Conservation (phyloP, 2,113 vertebrate genomes). For the Setophaga coronata region DNA sequence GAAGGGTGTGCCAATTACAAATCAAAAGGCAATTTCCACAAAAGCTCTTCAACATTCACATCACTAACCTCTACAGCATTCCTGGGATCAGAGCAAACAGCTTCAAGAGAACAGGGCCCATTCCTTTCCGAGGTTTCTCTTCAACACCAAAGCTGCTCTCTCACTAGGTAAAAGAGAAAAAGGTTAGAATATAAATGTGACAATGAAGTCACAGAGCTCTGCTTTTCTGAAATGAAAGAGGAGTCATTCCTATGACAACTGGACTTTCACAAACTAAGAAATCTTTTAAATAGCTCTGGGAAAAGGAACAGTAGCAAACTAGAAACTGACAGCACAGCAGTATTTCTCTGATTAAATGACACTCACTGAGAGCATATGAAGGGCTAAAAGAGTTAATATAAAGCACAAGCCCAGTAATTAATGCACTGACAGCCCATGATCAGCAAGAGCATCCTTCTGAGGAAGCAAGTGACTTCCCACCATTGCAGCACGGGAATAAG, state of each 20-base stretch:
- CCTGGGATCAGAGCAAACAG: constrained; percentile 27
- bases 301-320: neutral
- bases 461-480: neutral
- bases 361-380: neutral
- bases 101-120: constrained; percentile 37
- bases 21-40: constrained; percentile 1
- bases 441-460: neutral
- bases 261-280: neutral
- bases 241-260: neutral
- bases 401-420: neutral
- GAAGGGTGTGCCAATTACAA: neutral
- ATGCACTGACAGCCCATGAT: neutral
- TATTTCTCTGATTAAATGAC: neutral
- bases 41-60: neutral
- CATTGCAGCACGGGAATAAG: neutral
- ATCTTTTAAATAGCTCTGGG: neutral
- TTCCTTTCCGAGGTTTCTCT: constrained; percentile 23
- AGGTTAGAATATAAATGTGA: constrained; percentile 10
- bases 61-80: constrained; percentile 63
- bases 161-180: constrained; percentile 18
- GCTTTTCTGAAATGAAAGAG: neutral
- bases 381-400: neutral
- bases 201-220: neutral
- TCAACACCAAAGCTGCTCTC: constrained; percentile 34
- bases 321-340: neutral